These are phyloP conservation scores for Laticauda laticaudata DNA, from an alignment of 2,113 vertebrate genomes.

Conservation along the genomic window DNA sequence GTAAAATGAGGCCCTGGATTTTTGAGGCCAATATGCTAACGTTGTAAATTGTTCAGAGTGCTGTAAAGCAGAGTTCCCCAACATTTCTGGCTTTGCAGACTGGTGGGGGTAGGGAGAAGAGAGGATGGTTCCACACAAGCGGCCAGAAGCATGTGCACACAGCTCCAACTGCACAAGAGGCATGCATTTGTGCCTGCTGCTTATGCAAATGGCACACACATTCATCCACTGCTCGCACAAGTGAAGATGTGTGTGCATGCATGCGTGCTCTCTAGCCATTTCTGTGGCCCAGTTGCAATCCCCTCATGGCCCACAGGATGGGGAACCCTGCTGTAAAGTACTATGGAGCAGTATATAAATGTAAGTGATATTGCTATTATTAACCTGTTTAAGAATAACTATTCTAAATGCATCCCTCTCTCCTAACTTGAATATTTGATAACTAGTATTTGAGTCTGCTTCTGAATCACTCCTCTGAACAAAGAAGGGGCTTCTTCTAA, in stretches of 20 bases:
- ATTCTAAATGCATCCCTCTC: background rate
- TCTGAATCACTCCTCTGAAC: background rate
- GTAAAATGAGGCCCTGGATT: background rate
- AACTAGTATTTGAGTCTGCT: background rate
- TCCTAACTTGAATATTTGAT: background rate
- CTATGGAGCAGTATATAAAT: background rate
- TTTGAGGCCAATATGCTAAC: background rate
- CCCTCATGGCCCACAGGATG: too few species aligned
- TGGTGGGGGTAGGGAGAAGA: too few species aligned
- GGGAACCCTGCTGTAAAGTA: background rate
- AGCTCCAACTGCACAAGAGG: too few species aligned
- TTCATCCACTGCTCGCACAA: too few species aligned
- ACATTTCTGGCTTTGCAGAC: background rate
- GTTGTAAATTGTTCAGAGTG: background rate
- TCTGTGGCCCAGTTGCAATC: too few species aligned
- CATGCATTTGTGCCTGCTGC: too few species aligned
- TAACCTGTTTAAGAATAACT: background rate
- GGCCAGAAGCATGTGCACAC: too few species aligned
- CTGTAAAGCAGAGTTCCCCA: background rate
- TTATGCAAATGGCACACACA: too few species aligned
- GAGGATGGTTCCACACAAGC: too few species aligned
- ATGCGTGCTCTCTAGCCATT: too few species aligned
- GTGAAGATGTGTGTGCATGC: too few species aligned
- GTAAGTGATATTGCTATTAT: background rate
- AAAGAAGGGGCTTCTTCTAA: background rate